Evolutionary conservation across 2,888 invertebrate genomes (phyloP).

Genomic region (Cryptops parisi): DNA sequence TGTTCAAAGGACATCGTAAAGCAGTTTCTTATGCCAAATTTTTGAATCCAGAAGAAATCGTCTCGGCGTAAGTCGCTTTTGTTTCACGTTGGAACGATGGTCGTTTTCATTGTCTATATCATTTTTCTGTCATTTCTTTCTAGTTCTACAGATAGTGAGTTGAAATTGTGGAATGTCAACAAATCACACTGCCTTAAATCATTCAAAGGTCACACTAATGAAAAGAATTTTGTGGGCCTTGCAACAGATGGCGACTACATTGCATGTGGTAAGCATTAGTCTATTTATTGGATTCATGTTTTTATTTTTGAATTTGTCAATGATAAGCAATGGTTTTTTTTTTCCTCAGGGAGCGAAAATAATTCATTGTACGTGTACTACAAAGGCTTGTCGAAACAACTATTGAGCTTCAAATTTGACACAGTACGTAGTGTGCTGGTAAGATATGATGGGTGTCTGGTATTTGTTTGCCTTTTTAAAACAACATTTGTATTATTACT

Average conservation of each 20-base stretch:
- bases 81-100: not conserved
- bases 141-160: slow-evolving; percentile 72
- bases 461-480: too few species aligned
- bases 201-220: slow-evolving; percentile 82
- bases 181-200: slow-evolving; percentile 61
- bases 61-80: slow-evolving; percentile 49
- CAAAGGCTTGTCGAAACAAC: slow-evolving; percentile 68
- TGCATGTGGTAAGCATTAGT: slow-evolving; percentile 51
- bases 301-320: too few species aligned
- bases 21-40: slow-evolving; percentile 92
- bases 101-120: not conserved
- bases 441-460: too few species aligned
- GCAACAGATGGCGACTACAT: slow-evolving; percentile 85
- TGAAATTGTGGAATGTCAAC: slow-evolving; percentile 81
- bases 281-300: too few species aligned
- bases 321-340: too few species aligned
- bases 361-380: slow-evolving; percentile 86
- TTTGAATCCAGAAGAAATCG: slow-evolving; percentile 64
- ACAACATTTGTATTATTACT: too few species aligned
- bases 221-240: slow-evolving; percentile 89
- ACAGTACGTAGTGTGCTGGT: slow-evolving; percentile 55
- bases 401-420: slow-evolving; percentile 77
- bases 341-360: slow-evolving; percentile 71
- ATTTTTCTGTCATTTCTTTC: slow-evolving; percentile 13
- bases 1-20: slow-evolving; percentile 80